Evolutionary conservation across 2,113 vertebrate genomes (phyloP), one percentile per base, ranked within the genome.

Genomic region (Glaucidium brasilianum): DNA sequence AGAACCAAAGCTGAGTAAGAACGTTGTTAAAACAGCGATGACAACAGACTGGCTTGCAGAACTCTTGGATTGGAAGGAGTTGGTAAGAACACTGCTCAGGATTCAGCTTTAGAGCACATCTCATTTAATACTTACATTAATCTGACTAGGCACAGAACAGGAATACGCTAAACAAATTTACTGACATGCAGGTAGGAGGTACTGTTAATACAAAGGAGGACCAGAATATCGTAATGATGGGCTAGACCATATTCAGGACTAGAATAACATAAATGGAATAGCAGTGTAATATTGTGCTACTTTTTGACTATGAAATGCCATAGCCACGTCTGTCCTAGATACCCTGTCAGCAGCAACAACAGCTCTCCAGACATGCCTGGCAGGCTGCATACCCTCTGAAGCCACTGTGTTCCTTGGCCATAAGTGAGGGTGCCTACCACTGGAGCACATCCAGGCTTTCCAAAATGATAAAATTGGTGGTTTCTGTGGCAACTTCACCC

Each of bases 401-500:
- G 45, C 6, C 35, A 71, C 72, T 3, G 59, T 18, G n/a, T 15
- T 91, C 49, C 64, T 53, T 34, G 56, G 56, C 25, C 88, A 73
- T 64, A 76, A 88, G 83, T 1, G 0, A 71, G 45, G 27, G 89
- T 52, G 27, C 41, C 32, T 39, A 35, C 27, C 64, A 82, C 12
- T 43, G n/a, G 39, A 96, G 14, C 15, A 52, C 74, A 62, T 62
- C 75, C 62, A 93, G 56, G 37, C 66, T 58, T 71, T 32, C 64
- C 62, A 79, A 66, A 25, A 74, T 32, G 34, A 60, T 95, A 67
- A 81, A 79, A 87, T 9, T 45, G 15, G 25, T 45, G 35, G 60
- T 96, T 97, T 96, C 91, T 90, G 69, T 80, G 34, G 71, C 17
- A 97, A 88, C 62, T 62, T 85, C 62, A 71, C 39, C 53, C 50